Conservation (phyloP, 1,140 invertebrate species). For the Amphibalanus amphitrite region DNA sequence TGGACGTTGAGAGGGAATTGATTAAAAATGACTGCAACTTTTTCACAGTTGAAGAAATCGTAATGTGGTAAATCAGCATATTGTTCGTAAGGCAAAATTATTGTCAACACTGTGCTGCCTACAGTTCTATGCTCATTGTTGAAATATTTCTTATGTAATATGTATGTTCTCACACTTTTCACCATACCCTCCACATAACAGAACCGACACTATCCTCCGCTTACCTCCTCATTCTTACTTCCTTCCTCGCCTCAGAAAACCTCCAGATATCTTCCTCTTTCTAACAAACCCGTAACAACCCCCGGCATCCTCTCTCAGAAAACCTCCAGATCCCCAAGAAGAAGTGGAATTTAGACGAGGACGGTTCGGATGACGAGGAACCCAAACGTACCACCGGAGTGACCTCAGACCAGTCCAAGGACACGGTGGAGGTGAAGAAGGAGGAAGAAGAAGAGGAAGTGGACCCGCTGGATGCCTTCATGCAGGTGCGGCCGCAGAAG, state of each 20-base stretch:
- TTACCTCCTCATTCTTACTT: not conserved
- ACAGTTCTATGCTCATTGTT: no score
- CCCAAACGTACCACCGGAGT: not conserved
- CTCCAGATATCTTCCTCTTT: not conserved
- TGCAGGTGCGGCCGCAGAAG: conserved; percentile 56
- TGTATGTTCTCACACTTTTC: no score
- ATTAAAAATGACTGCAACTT: no score
- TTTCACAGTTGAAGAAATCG: no score
- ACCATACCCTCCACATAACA: no score
- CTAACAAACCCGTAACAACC: not conserved
- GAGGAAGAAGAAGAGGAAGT: conserved; percentile 43
- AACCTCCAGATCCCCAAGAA: not conserved
- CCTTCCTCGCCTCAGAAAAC: not conserved
- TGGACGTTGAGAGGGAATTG: no score
- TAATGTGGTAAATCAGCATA: no score
- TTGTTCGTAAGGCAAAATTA: no score
- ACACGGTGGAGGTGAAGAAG: conserved; percentile 12
- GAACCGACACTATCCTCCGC: no score
- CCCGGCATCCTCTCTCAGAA: not conserved
- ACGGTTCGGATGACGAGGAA: not conserved
- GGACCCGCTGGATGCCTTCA: conserved; percentile 92
- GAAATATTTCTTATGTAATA: no score
- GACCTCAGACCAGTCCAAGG: conserved; percentile 6
- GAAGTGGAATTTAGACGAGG: conserved; percentile 2
- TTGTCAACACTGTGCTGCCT: no score